Conservation (phyloP, 1,140 invertebrate genomes). For the Cyclina sinensis region DNA sequence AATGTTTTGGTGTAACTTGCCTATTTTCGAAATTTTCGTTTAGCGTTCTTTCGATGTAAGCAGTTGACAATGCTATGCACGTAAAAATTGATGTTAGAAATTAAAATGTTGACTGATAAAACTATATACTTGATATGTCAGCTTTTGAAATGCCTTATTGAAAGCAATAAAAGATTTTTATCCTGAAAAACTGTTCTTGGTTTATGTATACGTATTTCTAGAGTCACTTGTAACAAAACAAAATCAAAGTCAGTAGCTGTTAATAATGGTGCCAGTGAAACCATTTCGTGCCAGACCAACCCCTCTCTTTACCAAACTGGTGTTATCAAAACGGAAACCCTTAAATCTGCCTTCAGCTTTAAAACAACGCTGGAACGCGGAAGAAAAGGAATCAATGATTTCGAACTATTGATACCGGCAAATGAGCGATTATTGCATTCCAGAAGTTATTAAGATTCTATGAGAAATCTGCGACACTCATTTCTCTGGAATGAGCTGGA, state of each 20-base stretch:
- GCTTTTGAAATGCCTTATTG: conserved; percentile 59
- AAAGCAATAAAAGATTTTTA: conserved; percentile 66
- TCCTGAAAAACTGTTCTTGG: conserved; percentile 33
- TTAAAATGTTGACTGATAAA: neutral
- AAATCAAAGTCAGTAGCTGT: no score
- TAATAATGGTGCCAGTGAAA: no score
- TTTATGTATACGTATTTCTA: no score
- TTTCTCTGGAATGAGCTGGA: no score
- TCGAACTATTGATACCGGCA: conserved; percentile 8
- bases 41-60: neutral
- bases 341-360: no score
- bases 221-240: no score
- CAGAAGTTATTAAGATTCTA: neutral
- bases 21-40: conserved; percentile 34
- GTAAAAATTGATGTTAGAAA: conserved; percentile 4
- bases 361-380: no score
- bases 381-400: neutral
- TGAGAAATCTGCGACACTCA: conserved; percentile 18
- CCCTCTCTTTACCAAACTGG: no score
- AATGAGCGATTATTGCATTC: neutral
- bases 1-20: neutral
- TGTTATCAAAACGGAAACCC: no score
- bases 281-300: no score
- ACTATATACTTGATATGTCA: conserved; percentile 26
- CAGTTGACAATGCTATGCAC: conserved; percentile 10